phyloP scores from a whole-genome alignment of 1,140 invertebrate species.

The Sycophila sp. region DNA sequence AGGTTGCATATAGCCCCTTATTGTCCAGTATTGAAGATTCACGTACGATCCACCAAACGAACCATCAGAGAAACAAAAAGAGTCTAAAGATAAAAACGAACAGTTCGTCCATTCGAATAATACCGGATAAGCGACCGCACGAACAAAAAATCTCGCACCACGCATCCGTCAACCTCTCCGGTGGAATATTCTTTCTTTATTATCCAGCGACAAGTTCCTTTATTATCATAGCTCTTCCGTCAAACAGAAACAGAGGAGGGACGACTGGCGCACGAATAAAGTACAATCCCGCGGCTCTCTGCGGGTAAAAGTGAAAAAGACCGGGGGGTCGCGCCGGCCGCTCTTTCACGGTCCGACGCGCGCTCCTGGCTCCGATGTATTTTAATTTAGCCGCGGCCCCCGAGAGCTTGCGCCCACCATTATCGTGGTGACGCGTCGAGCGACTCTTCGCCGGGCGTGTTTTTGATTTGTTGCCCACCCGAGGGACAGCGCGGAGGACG shows the following conservation, averaged over 20 bases:
- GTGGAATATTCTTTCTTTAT: neutral
- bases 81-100: no score
- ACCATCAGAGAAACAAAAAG: no score
- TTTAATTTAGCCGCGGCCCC: constrained; percentile 51
- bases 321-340: neutral
- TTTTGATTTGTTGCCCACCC: constrained; percentile 64
- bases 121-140: no score
- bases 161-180: neutral
- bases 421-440: constrained; percentile 29
- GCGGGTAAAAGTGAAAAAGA: constrained; percentile 4
- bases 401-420: constrained; percentile 38
- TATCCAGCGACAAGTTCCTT: neutral
- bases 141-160: neutral
- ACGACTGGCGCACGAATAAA: neutral
- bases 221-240: neutral
- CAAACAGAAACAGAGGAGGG: neutral
- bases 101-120: no score
- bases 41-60: no score
- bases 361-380: constrained; percentile 44
- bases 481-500: constrained; percentile 31
- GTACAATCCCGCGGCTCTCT: neutral
- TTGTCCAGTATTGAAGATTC: no score
- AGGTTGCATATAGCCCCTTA: no score
- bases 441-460: constrained; percentile 57
- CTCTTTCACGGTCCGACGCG: neutral